A percentile compares a stretch with the other conserved stretches of the same genome.
These are phyloP conservation scores for Lithophane socia DNA, from an alignment of 2,888 invertebrate species.

Conservation along the genomic window DNA sequence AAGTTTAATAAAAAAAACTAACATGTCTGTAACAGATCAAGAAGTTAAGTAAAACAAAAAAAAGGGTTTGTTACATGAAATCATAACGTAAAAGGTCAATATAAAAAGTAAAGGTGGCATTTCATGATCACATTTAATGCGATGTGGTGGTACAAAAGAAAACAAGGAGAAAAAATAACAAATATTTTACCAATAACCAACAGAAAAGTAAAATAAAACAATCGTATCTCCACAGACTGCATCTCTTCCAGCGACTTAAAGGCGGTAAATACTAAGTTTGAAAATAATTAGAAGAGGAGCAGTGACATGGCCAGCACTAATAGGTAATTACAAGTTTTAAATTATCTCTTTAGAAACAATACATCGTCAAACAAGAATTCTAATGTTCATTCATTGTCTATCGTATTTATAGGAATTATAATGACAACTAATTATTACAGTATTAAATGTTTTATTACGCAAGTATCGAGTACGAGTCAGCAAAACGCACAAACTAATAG, in stretches of 20 bases:
- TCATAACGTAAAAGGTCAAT: slow-evolving; percentile 32
- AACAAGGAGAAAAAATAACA: slow-evolving; percentile 51
- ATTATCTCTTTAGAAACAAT: slow-evolving; percentile 14
- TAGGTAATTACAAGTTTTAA: slow-evolving; percentile 31
- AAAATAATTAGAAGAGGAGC: slow-evolving; percentile 25
- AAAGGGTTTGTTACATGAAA: slow-evolving; percentile 50
- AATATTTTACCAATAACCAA: slow-evolving; percentile 60
- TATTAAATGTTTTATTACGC: slow-evolving; percentile 31
- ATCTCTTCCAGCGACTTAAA: slow-evolving; percentile 19
- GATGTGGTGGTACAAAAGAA: slow-evolving; percentile 46
- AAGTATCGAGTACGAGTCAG: slow-evolving; percentile 24
- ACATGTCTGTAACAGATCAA: slow-evolving; percentile 60
- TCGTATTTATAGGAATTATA: slow-evolving; percentile 18
- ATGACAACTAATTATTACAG: slow-evolving; percentile 25
- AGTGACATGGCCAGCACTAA: slow-evolving; percentile 22
- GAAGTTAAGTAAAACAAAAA: slow-evolving; percentile 48
- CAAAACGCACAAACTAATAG: slow-evolving; percentile 21
- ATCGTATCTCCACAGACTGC: slow-evolving; percentile 30
- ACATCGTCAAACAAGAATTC: slow-evolving; percentile 15
- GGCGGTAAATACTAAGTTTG: slow-evolving; percentile 26
- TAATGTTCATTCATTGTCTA: slow-evolving; percentile 27
- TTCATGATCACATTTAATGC: slow-evolving; percentile 61
- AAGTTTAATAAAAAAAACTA: slow-evolving; percentile 64
- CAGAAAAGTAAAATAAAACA: slow-evolving; percentile 48
- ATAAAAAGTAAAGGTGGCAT: slow-evolving; percentile 56